Base-by-base conservation (phyloP, 2,797 vertebrate genomes). In the Leptoclinus maculatus region DNA sequence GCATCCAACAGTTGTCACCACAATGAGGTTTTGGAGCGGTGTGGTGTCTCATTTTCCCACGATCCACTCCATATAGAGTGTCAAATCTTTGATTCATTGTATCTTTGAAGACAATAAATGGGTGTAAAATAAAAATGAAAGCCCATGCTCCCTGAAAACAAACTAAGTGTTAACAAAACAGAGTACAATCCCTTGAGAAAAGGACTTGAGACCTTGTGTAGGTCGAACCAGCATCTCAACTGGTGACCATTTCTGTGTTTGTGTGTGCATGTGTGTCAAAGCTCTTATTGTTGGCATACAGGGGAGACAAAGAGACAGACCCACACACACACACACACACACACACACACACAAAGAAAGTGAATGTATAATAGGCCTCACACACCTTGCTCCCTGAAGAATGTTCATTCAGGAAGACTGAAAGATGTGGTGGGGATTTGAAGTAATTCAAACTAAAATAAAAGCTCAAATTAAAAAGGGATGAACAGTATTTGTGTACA, bases 231-330 rank as follows among this genome's bases (percentile, higher is more conserved):
- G 27, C 4, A 27, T 60, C 71, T 86, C 71, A 59, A 63, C 72
- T 74, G 68, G 47, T 69, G 56, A 67, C 16, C 59, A 49, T 81
- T 62, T 88, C 51, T 72, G 39, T 79, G 58, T 88, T 38, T 82
- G 73, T 67, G 39, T 66, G 53, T 49, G 68, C 63, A 17, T 74
- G 76, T 78, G 83, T 83, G 79, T 91, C 87, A 93, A 93, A 84
- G 91, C 79, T 82, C 58, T 79, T 80, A 90, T 94, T 94, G 91
- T 92, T 88, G 66, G 25, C 81, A 80, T 67, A 74, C 74, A 84
- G 45, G 66, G 64, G 27, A 87, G 74, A 91, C 85, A 90, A 88
- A 91, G 83, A 83, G 75, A 63, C 77, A 76, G 27, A 59, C 70
- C 41, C 73, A 78, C 73, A 65, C 14, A 63, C 71, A 65, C 41